Conservation (phyloP, 2,888 invertebrate species). For the Rhingia campestris region DNA sequence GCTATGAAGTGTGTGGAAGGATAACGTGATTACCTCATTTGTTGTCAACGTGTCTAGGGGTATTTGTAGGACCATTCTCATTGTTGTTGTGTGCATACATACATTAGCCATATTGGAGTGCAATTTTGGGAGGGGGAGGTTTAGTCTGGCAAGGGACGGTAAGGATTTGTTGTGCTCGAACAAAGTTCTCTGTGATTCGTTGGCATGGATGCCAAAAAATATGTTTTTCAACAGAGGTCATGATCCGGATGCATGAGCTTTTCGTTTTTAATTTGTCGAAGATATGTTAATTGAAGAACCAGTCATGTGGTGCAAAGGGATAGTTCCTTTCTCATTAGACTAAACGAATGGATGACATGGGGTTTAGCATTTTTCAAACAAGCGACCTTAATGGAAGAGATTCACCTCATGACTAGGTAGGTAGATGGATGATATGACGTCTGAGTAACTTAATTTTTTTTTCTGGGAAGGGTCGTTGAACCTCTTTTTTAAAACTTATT, state of each 20-base stretch:
- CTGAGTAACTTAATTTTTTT: too few relatives aligned
- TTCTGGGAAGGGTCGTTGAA: too few relatives aligned
- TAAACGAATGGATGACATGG: slow-evolving; percentile 2
- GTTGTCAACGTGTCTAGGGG: slow-evolving; percentile 36
- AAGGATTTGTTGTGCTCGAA: slow-evolving; percentile 18
- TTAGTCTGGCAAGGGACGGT: background rate
- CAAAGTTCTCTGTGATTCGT: slow-evolving; percentile 58
- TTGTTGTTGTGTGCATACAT: slow-evolving; percentile 34
- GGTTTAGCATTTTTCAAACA: background rate
- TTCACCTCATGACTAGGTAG: background rate
- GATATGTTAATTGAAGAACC: background rate
- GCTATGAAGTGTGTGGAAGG: slow-evolving; percentile 16
- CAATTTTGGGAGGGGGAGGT: slow-evolving; percentile 18
- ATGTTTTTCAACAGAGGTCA: slow-evolving; percentile 36
- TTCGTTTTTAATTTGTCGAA: slow-evolving; percentile 45
- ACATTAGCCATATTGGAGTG: slow-evolving; percentile 65
- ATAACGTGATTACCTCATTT: slow-evolving; percentile 57
- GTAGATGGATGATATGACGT: too few relatives aligned
- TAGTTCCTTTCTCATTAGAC: slow-evolving; percentile 11
- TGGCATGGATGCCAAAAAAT: slow-evolving; percentile 67
- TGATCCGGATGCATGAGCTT: slow-evolving; percentile 61
- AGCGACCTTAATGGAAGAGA: background rate
- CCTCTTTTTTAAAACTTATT: too few relatives aligned
- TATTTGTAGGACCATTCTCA: slow-evolving; percentile 8
- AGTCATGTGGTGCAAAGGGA: background rate